Conservation (phyloP, 2,113 vertebrate genomes). For the Haemorhous mexicanus region DNA sequence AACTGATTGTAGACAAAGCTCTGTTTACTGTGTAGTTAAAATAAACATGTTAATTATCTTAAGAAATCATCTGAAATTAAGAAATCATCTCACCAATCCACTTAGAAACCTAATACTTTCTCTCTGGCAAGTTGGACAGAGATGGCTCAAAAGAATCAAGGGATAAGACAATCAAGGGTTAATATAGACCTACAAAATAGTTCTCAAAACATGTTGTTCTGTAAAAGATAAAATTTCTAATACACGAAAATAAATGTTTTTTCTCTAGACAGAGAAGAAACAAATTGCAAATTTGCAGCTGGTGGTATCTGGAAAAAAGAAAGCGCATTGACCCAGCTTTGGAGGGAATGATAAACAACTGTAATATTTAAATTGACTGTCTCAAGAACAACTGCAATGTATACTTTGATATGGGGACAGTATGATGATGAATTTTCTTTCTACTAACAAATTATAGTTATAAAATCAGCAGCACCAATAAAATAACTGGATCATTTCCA, state of each 20-base stretch:
- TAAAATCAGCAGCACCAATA: neutral
- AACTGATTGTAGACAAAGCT: neutral
- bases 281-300: neutral
- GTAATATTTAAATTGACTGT: neutral
- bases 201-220: neutral
- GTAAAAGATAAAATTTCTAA: neutral
- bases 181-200: neutral
- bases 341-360: neutral
- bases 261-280: neutral
- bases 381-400: neutral
- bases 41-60: neutral
- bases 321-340: neutral
- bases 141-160: neutral
- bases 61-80: neutral
- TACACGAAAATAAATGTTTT: rapidly evolving
- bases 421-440: neutral
- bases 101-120: neutral
- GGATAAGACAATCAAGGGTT: neutral
- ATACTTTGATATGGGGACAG: neutral
- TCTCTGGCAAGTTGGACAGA: neutral
- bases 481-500: neutral
- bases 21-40: neutral
- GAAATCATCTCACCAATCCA: neutral
- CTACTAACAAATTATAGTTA: neutral
- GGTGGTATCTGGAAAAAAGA: neutral